Evolutionary conservation across 2,113 vertebrate genomes (phyloP).

Genomic region (Ochotona princeps): DNA sequence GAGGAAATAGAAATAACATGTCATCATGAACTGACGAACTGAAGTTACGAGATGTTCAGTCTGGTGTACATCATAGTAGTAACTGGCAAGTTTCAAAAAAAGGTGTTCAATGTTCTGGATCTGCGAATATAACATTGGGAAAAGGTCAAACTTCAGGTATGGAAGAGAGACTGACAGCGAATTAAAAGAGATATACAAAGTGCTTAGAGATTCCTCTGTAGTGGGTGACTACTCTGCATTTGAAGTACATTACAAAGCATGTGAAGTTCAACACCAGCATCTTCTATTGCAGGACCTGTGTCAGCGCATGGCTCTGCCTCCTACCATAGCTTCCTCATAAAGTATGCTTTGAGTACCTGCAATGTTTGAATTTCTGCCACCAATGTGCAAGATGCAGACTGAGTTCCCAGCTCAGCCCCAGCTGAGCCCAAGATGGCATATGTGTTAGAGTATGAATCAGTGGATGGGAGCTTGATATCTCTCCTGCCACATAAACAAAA

Average conservation of each 20-base stretch:
- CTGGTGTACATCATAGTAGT: not conserved
- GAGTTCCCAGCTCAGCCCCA: no score
- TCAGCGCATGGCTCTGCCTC: no score
- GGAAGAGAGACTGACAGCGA: not conserved
- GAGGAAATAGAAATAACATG: constrained; percentile 3
- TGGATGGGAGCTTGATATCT: no score
- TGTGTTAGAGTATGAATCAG: no score
- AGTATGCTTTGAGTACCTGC: no score
- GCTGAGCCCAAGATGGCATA: no score
- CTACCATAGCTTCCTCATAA: no score
- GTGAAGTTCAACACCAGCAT: no score
- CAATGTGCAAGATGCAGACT: no score
- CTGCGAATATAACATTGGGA: not conserved
- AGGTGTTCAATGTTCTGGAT: not conserved
- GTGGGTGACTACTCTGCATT: not conserved
- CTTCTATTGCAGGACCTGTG: no score
- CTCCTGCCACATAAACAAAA: no score
- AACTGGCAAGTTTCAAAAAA: not conserved
- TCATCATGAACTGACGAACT: not conserved
- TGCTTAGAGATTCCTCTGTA: not conserved
- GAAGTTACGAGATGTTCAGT: not conserved
- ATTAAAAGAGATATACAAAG: not conserved
- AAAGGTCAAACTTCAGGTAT: constrained; percentile 9
- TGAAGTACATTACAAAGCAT: not conserved
- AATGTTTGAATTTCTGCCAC: no score